phyloP scores from a whole-genome alignment of 2,888 invertebrate species.

The Clitarchus hookeri region DNA sequence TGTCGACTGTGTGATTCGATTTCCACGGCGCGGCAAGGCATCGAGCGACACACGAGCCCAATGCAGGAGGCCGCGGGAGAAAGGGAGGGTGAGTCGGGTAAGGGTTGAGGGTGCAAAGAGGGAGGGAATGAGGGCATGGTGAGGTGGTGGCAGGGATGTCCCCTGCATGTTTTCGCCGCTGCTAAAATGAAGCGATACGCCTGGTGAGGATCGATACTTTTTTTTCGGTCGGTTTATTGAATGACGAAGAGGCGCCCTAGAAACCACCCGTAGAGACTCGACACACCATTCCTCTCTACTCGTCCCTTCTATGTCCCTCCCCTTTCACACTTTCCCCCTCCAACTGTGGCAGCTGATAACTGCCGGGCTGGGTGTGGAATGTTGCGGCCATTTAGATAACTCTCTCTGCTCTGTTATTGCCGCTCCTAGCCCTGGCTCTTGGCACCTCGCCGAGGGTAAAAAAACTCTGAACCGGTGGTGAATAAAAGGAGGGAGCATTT shows the following conservation, averaged over 20 bases:
- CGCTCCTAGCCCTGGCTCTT: too few species aligned
- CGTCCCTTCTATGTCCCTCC: too few species aligned
- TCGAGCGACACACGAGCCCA: too few species aligned
- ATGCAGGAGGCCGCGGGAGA: too few species aligned
- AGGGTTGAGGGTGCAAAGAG: too few species aligned
- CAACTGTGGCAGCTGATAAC: not conserved
- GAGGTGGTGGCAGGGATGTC: not conserved
- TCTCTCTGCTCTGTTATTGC: not conserved
- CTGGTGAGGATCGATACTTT: not conserved
- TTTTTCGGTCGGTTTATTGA: not conserved
- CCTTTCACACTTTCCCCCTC: too few species aligned
- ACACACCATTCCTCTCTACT: not conserved
- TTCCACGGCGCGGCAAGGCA: not conserved
- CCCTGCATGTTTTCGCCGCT: not conserved
- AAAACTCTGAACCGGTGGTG: too few species aligned
- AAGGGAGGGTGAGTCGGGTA: too few species aligned
- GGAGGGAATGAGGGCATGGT: too few species aligned
- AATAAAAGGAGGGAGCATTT: too few species aligned
- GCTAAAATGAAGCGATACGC: slow-evolving; percentile 14
- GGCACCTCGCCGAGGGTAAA: too few species aligned
- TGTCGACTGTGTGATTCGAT: slow-evolving; percentile 26
- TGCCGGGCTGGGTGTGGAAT: not conserved
- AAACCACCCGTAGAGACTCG: not conserved
- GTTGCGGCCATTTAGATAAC: not conserved
- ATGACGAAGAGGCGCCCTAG: not conserved